phyloP scores from a whole-genome alignment of 2,113 vertebrate species.

The Apeltes quadracus region DNA sequence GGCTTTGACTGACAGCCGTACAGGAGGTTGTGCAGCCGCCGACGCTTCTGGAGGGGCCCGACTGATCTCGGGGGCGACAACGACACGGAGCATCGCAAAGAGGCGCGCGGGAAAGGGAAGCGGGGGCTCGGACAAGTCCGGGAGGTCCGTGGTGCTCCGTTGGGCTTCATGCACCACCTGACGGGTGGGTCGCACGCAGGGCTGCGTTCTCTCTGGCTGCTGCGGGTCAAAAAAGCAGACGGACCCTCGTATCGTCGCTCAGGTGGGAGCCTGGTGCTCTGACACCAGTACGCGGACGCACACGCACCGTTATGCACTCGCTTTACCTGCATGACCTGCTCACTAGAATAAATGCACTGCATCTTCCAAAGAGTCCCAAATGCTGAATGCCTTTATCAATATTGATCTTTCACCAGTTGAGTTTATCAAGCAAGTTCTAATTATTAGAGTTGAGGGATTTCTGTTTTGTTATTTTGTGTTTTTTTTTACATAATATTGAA shows the following conservation, averaged over 20 bases:
- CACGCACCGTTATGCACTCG: background rate
- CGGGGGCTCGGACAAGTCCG: conserved; percentile 41
- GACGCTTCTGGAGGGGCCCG: conserved; percentile 45
- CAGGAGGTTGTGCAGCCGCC: conserved; percentile 35
- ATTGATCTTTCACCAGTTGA: too few relatives aligned
- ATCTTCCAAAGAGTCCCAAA: too few relatives aligned
- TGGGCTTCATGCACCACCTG: conserved; percentile 55
- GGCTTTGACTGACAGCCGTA: conserved; percentile 54
- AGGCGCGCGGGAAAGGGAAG: conserved; percentile 11
- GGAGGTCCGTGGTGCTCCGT: conserved; percentile 46
- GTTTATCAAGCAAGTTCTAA: too few relatives aligned
- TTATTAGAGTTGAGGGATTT: too few relatives aligned
- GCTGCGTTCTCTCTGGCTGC: conserved; percentile 57
- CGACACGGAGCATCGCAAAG: conserved; percentile 35
- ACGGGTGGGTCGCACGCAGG: conserved; percentile 53
- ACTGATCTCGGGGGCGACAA: conserved; percentile 49
- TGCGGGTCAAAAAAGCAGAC: conserved; percentile 59
- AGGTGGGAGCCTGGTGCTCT: conserved; percentile 53
- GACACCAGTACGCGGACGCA: conserved; percentile 34
- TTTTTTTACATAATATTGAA: too few relatives aligned
- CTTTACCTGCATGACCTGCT: too few relatives aligned
- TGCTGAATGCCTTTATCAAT: too few relatives aligned
- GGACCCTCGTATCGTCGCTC: conserved; percentile 31
- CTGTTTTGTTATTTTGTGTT: too few relatives aligned
- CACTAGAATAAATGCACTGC: too few relatives aligned